phyloP scores from a whole-genome alignment of 1,140 invertebrate species.

The Ceratosolen fusciceps region DNA sequence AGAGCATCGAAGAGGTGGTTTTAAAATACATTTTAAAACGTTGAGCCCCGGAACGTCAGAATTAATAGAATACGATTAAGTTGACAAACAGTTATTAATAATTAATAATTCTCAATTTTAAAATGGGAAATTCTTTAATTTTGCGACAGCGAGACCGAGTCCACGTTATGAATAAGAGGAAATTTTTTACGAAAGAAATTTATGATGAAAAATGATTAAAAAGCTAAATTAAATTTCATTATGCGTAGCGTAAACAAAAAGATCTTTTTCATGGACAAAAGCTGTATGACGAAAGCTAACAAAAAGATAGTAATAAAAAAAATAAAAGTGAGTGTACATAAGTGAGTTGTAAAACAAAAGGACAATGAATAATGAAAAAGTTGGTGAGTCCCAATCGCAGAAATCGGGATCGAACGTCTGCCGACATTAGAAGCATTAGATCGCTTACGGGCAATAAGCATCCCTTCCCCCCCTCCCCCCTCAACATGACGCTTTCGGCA shows the following conservation, averaged over 20 bases:
- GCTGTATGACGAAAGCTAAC: too few relatives aligned
- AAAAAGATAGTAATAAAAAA: slow-evolving; percentile 11
- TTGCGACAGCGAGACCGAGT: too few relatives aligned
- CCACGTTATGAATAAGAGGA: too few relatives aligned
- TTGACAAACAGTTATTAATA: too few relatives aligned
- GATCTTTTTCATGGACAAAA: background rate
- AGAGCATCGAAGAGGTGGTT: too few relatives aligned
- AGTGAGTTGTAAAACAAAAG: background rate
- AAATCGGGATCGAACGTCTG: background rate
- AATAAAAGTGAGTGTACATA: background rate
- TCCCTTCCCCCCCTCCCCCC: background rate
- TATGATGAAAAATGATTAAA: background rate
- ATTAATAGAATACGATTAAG: too few relatives aligned
- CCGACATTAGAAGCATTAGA: background rate
- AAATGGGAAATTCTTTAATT: too few relatives aligned
- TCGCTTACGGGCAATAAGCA: background rate
- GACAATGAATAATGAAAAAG: background rate
- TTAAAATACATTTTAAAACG: too few relatives aligned
- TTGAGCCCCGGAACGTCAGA: too few relatives aligned
- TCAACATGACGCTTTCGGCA: too few relatives aligned
- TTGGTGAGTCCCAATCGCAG: background rate
- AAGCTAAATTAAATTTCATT: background rate
- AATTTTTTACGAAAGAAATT: background rate
- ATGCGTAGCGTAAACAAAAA: background rate
- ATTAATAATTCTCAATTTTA: too few relatives aligned